Evolutionary conservation across 2,797 vertebrate species (phyloP).

Genomic region (Eupleurogrammus muticus): DNA sequence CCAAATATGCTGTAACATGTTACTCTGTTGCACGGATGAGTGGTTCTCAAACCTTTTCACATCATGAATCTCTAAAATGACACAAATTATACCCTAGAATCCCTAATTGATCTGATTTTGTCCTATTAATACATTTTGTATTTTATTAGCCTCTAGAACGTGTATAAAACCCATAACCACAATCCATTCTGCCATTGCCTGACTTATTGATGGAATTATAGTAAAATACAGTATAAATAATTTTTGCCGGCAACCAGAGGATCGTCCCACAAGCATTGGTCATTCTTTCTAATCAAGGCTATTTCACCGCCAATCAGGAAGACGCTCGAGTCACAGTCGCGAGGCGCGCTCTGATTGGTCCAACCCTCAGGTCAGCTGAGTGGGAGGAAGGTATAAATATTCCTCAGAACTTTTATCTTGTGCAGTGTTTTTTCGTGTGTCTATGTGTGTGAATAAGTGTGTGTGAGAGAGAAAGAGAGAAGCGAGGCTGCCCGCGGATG

Average conservation of each 20-base stretch:
- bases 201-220: too few relatives aligned
- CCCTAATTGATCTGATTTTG: too few relatives aligned
- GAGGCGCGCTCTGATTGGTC: slow-evolving; percentile 64
- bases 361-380: slow-evolving; percentile 62
- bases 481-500: background rate
- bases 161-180: too few relatives aligned
- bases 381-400: slow-evolving; percentile 59
- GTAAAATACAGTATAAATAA: too few relatives aligned
- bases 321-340: fast-evolving
- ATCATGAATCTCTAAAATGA: too few relatives aligned
- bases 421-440: slow-evolving; percentile 40
- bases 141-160: too few relatives aligned
- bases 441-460: background rate
- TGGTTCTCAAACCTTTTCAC: too few relatives aligned
- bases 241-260: slow-evolving; percentile 45
- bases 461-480: background rate
- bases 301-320: slow-evolving; percentile 49
- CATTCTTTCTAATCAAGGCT: slow-evolving; percentile 16
- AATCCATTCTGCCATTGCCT: too few relatives aligned
- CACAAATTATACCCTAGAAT: too few relatives aligned
- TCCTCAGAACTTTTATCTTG: background rate
- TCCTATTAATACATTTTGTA: too few relatives aligned
- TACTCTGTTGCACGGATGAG: too few relatives aligned
- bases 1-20: too few relatives aligned
- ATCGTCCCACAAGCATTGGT: slow-evolving; percentile 24